phyloP scores from a whole-genome alignment of 2,797 vertebrate genomes.

The Cirrhinus mrigala region DNA sequence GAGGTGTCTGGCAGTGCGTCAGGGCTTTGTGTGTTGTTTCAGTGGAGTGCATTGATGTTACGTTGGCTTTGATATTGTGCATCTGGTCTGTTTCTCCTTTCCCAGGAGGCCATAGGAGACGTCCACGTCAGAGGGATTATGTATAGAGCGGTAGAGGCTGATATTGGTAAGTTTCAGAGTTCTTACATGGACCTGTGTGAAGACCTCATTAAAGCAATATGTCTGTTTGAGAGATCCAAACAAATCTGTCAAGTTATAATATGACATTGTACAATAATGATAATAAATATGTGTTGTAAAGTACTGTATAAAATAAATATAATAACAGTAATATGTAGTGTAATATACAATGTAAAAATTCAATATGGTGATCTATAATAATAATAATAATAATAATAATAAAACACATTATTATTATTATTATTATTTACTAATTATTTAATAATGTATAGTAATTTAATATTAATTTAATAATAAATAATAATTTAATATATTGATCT shows the following conservation, averaged over 20 bases:
- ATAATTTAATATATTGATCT: not conserved
- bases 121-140: slow-evolving; percentile 97
- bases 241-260: not conserved
- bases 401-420: not conserved
- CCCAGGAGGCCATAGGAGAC: slow-evolving; percentile 93
- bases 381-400: not conserved
- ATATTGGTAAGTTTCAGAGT: slow-evolving; percentile 85
- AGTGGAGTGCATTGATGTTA: slow-evolving; percentile 18
- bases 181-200: not conserved
- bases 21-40: slow-evolving; percentile 19
- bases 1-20: slow-evolving; percentile 31
- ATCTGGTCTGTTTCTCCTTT: slow-evolving; percentile 55
- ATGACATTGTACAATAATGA: not conserved
- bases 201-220: not conserved
- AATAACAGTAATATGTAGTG: not conserved
- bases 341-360: not conserved
- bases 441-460: no score
- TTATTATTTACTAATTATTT: not conserved
- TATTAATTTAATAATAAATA: not conserved
- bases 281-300: not conserved
- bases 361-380: not conserved
- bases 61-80: slow-evolving; percentile 44
- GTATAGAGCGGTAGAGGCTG: slow-evolving; percentile 95
- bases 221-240: not conserved
- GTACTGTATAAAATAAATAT: not conserved